Percentiles rank a stretch among this genome's conserved stretches.
Conservation (phyloP, 2,888 invertebrate species). For the Oegoconia quadripuncta region DNA sequence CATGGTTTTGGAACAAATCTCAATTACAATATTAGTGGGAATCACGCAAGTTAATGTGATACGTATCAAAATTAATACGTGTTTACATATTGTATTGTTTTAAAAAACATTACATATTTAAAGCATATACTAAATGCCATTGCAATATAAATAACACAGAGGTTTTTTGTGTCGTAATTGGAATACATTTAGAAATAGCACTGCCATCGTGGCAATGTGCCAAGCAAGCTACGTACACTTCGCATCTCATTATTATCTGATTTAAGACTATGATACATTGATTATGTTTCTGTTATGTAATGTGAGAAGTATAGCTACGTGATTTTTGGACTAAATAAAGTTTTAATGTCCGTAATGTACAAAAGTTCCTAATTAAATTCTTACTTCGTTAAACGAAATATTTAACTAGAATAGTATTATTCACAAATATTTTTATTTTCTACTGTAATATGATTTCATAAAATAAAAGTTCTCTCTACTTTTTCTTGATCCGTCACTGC, state of each 20-base stretch:
- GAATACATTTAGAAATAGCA: slow-evolving; percentile 26
- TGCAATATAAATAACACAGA: slow-evolving; percentile 1
- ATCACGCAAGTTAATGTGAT: no score
- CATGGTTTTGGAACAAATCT: no score
- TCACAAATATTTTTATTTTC: no score
- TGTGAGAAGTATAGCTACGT: not conserved
- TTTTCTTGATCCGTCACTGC: slow-evolving; percentile 24
- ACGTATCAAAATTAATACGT: no score
- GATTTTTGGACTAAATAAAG: no score
- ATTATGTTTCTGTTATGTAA: slow-evolving; percentile 3
- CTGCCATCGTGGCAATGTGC: slow-evolving; percentile 27
- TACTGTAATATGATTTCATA: not conserved
- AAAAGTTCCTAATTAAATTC: no score
- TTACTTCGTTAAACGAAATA: no score
- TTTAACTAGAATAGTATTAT: no score
- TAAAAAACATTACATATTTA: no score
- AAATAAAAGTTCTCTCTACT: slow-evolving; percentile 25
- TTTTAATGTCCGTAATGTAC: not conserved
- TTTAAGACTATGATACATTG: slow-evolving; percentile 27
- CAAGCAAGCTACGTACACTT: slow-evolving; percentile 26
- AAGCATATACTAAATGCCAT: not conserved
- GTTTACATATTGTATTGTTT: no score
- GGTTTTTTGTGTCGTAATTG: slow-evolving; percentile 26
- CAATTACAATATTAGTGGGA: no score
- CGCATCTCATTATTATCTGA: slow-evolving; percentile 26